Percentiles rank a stretch among this genome's conserved stretches.
These are phyloP conservation scores for Ceratina australensis DNA, from an alignment of 1,140 invertebrate genomes.

Conservation along the genomic window DNA sequence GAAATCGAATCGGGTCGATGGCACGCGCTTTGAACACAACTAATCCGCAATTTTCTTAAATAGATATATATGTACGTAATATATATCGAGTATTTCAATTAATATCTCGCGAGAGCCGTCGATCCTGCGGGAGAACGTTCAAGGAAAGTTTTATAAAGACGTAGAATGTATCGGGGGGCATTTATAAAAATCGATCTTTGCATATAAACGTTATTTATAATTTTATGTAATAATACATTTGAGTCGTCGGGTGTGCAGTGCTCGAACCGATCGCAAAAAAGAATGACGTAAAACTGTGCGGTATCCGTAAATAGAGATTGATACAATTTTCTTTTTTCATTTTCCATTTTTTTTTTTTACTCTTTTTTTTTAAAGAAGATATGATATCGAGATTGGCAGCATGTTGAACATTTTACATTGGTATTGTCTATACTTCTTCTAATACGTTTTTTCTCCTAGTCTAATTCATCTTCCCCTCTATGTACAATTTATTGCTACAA, in stretches of 20 bases:
- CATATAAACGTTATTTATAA: slow-evolving; percentile 42
- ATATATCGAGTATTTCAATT: slow-evolving; percentile 15
- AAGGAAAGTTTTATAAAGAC: slow-evolving; percentile 17
- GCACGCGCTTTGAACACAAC: background rate
- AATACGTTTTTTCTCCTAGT: slow-evolving; percentile 37
- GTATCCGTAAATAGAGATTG: slow-evolving; percentile 50
- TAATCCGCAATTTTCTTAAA: slow-evolving; percentile 4
- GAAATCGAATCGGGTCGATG: background rate
- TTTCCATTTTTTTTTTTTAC: too few relatives aligned
- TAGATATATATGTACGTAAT: too few relatives aligned
- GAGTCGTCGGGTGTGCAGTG: slow-evolving; percentile 35
- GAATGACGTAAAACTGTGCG: slow-evolving; percentile 42
- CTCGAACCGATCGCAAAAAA: slow-evolving; percentile 42
- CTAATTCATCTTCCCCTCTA: slow-evolving; percentile 43
- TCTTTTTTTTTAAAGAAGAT: slow-evolving; percentile 48
- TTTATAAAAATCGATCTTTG: slow-evolving; percentile 36
- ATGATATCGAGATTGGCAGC: slow-evolving; percentile 71
- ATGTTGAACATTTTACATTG: slow-evolving; percentile 68
- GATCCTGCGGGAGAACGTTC: background rate
- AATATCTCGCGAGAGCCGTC: background rate
- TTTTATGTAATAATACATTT: slow-evolving; percentile 44
- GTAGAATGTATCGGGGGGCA: slow-evolving; percentile 7
- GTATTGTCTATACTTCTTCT: slow-evolving; percentile 62
- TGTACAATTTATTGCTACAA: slow-evolving; percentile 46
- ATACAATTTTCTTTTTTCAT: slow-evolving; percentile 40